A percentile compares a stretch with the other conserved stretches of the same genome.
phyloP scores from a whole-genome alignment of 2,888 invertebrate species.

The Trichogramma dendrolimi region DNA sequence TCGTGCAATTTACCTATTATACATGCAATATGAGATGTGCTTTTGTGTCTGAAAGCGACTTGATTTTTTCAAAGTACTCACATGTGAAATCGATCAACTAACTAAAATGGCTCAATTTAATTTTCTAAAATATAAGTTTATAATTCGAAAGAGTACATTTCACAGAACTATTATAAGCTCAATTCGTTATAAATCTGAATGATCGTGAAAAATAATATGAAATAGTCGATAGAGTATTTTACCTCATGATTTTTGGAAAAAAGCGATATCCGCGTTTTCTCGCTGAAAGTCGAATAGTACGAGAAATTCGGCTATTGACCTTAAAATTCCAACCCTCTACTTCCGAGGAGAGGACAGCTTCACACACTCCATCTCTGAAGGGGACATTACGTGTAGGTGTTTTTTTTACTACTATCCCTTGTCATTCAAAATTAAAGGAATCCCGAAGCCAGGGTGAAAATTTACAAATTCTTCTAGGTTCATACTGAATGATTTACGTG shows the following conservation, averaged over 20 bases:
- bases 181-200: neutral
- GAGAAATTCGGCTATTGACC: conserved; percentile 49
- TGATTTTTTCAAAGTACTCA: no score
- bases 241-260: conserved; percentile 50
- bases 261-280: conserved; percentile 50
- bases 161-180: no score
- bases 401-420: neutral
- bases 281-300: conserved; percentile 50
- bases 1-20: no score
- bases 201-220: neutral
- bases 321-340: conserved; percentile 50
- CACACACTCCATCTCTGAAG: conserved; percentile 50
- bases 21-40: no score
- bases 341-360: conserved; percentile 50
- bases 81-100: no score
- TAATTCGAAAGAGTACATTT: no score
- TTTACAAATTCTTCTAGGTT: no score
- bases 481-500: no score
- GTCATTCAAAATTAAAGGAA: neutral
- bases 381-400: neutral
- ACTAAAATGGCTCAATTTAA: no score
- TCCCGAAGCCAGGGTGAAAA: no score
- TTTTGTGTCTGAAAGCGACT: no score
- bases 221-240: conserved; percentile 29
- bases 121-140: no score